Conservation (phyloP, 2,888 invertebrate genomes). For the Dastarcus helophoroides region DNA sequence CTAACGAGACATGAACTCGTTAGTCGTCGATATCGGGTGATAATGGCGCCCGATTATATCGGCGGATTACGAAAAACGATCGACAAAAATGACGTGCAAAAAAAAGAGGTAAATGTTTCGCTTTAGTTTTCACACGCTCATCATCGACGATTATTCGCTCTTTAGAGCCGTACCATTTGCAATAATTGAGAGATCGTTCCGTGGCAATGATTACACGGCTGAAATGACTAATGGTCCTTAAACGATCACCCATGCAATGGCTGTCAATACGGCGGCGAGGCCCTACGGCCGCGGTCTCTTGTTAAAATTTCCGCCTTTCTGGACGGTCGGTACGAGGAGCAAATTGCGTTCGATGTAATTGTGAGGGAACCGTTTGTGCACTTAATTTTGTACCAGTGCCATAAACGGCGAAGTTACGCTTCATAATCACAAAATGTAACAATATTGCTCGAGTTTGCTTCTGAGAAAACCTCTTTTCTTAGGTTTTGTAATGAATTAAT, state of each 20-base stretch:
- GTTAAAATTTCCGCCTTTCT: conserved; percentile 21
- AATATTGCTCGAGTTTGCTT: too few species aligned
- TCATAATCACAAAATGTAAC: too few species aligned
- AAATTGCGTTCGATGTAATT: conserved; percentile 14
- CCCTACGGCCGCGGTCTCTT: conserved; percentile 18
- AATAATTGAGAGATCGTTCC: conserved; percentile 22
- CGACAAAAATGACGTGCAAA: too few species aligned
- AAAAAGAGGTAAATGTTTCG: too few species aligned
- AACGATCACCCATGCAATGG: conserved; percentile 16
- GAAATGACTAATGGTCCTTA: conserved; percentile 24
- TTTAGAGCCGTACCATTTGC: conserved; percentile 19
- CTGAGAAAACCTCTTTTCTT: too few species aligned
- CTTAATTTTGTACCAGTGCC: conserved; percentile 10
- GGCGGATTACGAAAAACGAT: too few species aligned
- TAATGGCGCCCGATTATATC: too few species aligned
- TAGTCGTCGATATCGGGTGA: too few species aligned
- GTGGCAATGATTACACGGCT: conserved; percentile 21
- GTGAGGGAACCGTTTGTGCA: conserved; percentile 13
- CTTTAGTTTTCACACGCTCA: not conserved
- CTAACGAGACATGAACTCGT: too few species aligned
- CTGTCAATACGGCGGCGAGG: conserved; percentile 13
- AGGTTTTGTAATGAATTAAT: too few species aligned
- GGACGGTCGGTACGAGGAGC: too few species aligned
- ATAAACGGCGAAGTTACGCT: too few species aligned
- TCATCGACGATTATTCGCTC: not conserved